Conservation (phyloP, 2,113 vertebrate genomes). For the Eira barbara region DNA sequence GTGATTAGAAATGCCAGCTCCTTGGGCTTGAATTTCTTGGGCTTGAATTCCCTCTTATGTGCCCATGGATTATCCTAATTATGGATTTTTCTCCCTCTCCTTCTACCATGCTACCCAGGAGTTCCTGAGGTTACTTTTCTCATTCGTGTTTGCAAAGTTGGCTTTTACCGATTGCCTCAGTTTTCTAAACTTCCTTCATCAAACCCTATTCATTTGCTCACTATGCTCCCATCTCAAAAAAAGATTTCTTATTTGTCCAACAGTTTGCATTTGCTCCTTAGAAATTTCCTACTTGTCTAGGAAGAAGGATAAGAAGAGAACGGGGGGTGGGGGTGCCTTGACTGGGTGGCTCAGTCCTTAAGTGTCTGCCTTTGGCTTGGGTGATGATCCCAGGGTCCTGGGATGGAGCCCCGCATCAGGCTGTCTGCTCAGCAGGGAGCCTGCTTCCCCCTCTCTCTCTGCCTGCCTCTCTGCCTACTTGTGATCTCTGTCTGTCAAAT, state of each 20-base stretch:
- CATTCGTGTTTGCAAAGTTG: not conserved
- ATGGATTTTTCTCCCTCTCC: not conserved
- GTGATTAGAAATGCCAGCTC: conserved; percentile 45
- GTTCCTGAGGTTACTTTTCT: conserved; percentile 26
- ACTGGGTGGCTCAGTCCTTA: too few species aligned
- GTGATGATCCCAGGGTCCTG: too few species aligned
- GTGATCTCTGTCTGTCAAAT: too few species aligned
- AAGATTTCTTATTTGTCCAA: not conserved
- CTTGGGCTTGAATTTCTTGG: conserved; percentile 43
- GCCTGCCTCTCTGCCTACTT: too few species aligned
- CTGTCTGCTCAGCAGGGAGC: too few species aligned
- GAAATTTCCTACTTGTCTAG: not conserved
- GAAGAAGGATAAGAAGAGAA: not conserved
- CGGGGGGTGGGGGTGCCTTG: too few species aligned
- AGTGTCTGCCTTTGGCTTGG: too few species aligned
- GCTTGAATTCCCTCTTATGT: not conserved
- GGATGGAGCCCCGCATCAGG: too few species aligned
- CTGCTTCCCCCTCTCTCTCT: too few species aligned
- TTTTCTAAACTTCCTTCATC: not conserved
- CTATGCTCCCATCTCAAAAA: not conserved
- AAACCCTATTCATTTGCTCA: not conserved
- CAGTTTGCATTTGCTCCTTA: not conserved
- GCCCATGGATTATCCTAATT: conserved; percentile 14
- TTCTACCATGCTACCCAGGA: not conserved
- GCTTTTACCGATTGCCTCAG: not conserved